These are phyloP conservation scores for Amazona finschi DNA, from an alignment of 2,797 vertebrate species.

Conservation along the genomic window DNA sequence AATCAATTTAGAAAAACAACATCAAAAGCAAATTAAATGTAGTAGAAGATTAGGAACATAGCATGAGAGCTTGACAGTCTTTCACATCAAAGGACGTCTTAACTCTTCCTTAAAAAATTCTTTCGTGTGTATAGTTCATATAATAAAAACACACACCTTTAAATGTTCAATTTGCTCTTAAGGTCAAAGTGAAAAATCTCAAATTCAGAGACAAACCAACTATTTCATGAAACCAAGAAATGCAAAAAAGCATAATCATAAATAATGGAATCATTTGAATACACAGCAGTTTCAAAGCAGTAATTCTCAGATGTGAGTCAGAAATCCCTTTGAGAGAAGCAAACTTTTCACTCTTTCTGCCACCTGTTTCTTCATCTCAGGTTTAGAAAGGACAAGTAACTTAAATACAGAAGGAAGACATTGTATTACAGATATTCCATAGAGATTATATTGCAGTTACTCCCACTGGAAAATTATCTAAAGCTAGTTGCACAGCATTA, in stretches of 20 bases:
- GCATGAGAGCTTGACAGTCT: background rate
- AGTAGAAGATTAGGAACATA: background rate
- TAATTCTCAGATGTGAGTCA: background rate
- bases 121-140: background rate
- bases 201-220: background rate
- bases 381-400: background rate
- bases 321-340: background rate
- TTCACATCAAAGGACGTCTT: background rate
- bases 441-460: background rate
- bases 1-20: background rate
- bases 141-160: background rate
- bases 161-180: background rate
- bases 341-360: background rate
- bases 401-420: background rate
- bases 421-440: background rate
- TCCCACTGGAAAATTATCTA: background rate
- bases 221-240: background rate
- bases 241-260: background rate
- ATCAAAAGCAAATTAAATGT: background rate
- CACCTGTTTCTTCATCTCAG: background rate
- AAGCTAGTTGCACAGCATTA: background rate
- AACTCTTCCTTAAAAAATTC: background rate
- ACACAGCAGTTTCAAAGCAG: background rate
- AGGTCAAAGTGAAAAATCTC: background rate
- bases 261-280: background rate